A percentile compares a stretch with the other conserved stretches of the same genome.
Conservation (phyloP, 1,140 invertebrate species). For the Euwallacea fornicatus region DNA sequence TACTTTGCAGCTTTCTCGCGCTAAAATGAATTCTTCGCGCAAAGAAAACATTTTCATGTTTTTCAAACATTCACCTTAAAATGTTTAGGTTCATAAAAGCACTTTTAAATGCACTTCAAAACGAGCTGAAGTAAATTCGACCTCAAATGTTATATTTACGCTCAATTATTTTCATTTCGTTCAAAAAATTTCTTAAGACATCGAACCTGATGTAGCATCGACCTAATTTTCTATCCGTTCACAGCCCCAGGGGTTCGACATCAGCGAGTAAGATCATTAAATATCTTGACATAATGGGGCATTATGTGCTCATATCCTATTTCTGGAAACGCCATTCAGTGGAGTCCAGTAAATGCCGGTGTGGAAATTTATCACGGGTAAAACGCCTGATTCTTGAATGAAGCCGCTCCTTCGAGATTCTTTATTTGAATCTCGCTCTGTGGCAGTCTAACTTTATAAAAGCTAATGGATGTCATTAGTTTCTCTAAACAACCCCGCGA, state of each 20-base stretch:
- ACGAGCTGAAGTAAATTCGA: neutral
- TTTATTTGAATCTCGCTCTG: neutral
- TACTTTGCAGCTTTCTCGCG: neutral
- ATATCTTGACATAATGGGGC: slow-evolving; percentile 30
- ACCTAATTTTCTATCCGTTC: neutral
- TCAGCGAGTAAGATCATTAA: slow-evolving; percentile 31
- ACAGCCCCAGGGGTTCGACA: slow-evolving; percentile 11
- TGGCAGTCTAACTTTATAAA: neutral
- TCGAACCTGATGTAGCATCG: no score
- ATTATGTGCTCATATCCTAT: slow-evolving; percentile 36
- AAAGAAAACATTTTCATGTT: slow-evolving; percentile 11
- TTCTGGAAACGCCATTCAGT: slow-evolving; percentile 27
- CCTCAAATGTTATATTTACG: no score
- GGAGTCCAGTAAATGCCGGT: slow-evolving; percentile 21
- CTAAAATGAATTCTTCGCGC: neutral
- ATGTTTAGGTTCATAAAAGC: slow-evolving; percentile 23
- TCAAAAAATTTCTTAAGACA: neutral
- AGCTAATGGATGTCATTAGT: neutral
- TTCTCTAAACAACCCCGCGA: no score
- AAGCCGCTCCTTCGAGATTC: slow-evolving; percentile 4
- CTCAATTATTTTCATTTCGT: no score
- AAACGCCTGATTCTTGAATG: slow-evolving; percentile 5
- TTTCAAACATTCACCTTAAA: slow-evolving; percentile 17
- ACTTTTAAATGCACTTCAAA: slow-evolving; percentile 4
- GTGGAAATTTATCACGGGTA: slow-evolving; percentile 25